Percentiles rank a stretch among this genome's conserved stretches.
Evolutionary conservation across 2,113 vertebrate species (phyloP).

Genomic region (Caracal caracal): DNA sequence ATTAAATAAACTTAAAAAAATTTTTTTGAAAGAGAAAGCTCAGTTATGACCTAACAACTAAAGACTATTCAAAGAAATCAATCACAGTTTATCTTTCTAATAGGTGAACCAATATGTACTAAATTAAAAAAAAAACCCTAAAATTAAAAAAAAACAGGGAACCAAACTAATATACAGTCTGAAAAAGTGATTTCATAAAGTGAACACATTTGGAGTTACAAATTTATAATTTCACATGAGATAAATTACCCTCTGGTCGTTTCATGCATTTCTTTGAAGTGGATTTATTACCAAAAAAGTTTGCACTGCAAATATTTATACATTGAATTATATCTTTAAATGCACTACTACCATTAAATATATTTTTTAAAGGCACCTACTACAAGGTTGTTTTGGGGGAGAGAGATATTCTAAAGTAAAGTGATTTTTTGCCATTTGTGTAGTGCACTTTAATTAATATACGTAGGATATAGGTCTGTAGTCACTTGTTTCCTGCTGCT

Average conservation of each 20-base stretch:
- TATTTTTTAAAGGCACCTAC: not conserved
- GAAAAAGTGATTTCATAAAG: not conserved
- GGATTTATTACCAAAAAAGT: not conserved
- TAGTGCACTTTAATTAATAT: not conserved
- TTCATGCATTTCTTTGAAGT: not conserved
- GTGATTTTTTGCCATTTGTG: not conserved
- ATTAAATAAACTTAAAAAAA: too few species aligned
- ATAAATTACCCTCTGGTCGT: not conserved
- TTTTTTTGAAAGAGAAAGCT: not conserved
- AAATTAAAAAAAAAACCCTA: not conserved
- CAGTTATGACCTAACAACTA: not conserved
- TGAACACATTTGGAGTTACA: not conserved
- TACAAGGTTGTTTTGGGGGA: not conserved
- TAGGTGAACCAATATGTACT: not conserved
- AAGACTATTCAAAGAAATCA: constrained; percentile 11
- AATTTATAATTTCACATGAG: not conserved
- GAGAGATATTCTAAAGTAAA: not conserved
- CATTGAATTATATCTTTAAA: not conserved
- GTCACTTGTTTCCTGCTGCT: not conserved
- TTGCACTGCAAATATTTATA: not conserved
- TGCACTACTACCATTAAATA: too few species aligned
- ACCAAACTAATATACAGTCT: not conserved
- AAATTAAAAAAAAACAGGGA: not conserved
- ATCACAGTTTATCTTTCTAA: not conserved
- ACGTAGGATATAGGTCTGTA: not conserved